Evolutionary conservation across 2,888 invertebrate species (phyloP), one percentile per base, ranked within the genome.

Genomic region (Platycheirus rosarum): DNA sequence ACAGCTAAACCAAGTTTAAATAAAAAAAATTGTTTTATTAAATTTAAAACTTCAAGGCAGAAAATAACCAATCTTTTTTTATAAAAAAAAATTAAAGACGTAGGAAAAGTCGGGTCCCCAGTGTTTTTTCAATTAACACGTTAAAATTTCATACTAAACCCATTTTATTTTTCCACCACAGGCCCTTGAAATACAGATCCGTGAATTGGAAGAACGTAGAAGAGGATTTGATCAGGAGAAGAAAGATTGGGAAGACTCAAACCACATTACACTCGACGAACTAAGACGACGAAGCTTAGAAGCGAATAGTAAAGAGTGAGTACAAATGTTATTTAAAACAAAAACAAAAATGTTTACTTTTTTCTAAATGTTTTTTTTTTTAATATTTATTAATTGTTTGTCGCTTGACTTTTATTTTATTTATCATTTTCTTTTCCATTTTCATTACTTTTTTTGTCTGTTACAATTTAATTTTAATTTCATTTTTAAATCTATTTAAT

Each of bases 171-270:
- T 23, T 14, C 18, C 18, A 44, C 8, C 8, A 65, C 46, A 87
- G 87, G 91, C 95, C 62, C 92, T 97, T 85, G 98, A 98, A 89
- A 94, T 96, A 88, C 97, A 98, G 91, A 95, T 97, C 86, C 95
- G 95, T 86, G 98, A 98, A 90, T 91, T 98, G 87, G 97, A 98
- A 85, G 98, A 98, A 87, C 95, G 96, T 87, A 93, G 96, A 88
- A 93, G 95, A 85, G 94, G 95, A 77, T 96, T 98, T 88, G 96
- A 96, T 87, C 92, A 94, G 73, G 98, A 98, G 90, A 96, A 95
- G 88, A 92, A 93, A 87, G 92, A 94, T 66, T 98, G 98, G 97
- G 98, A 98, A 91, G 95, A 96, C 87, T 93, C 95, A 74, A 96
- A 96, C 89, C 96, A 96, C 87, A 94, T 97, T 85, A 96, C 96